Conservation (phyloP, 37 sponge, comb jelly and placozoan genomes). For the Oopsacas minuta region DNA sequence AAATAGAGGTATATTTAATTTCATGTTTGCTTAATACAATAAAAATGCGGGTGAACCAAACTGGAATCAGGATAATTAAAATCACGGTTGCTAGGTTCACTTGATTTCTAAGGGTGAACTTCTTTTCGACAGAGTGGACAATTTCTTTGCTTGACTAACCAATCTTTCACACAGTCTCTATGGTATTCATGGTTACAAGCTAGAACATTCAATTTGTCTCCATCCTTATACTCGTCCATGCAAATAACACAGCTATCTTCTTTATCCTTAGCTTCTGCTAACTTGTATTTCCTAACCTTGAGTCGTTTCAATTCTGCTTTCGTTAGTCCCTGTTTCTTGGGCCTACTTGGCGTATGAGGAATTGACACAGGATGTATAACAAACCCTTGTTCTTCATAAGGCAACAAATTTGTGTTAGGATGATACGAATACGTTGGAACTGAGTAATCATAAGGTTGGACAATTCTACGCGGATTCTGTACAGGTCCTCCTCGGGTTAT, state of each 20-base stretch:
- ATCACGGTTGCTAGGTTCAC: not conserved
- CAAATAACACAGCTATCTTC: slow-evolving; percentile 6
- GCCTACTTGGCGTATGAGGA: not conserved
- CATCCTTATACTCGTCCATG: slow-evolving; percentile 2
- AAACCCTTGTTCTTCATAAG: not conserved
- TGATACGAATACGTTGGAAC: not conserved
- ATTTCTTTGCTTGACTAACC: slow-evolving; percentile 3
- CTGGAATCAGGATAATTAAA: not conserved
- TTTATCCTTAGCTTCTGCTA: not conserved
- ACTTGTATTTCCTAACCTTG: not conserved
- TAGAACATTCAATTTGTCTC: not conserved
- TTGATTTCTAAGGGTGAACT: not conserved
- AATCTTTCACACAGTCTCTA: slow-evolving; percentile 11
- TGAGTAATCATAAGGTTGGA: not conserved
- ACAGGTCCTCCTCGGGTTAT: not conserved
- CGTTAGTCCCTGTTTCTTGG: not conserved
- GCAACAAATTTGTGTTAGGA: not conserved
- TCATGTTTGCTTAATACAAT: slow-evolving; percentile 8
- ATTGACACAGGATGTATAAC: not conserved
- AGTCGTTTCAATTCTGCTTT: slow-evolving; percentile 5
- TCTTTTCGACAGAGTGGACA: slow-evolving; percentile 1
- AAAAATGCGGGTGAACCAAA: not conserved
- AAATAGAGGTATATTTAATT: not conserved
- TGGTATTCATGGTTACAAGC: not conserved
- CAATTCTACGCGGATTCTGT: not conserved